Base-by-base conservation (phyloP, 2,888 invertebrate species). In the Eurytoma californica region DNA sequence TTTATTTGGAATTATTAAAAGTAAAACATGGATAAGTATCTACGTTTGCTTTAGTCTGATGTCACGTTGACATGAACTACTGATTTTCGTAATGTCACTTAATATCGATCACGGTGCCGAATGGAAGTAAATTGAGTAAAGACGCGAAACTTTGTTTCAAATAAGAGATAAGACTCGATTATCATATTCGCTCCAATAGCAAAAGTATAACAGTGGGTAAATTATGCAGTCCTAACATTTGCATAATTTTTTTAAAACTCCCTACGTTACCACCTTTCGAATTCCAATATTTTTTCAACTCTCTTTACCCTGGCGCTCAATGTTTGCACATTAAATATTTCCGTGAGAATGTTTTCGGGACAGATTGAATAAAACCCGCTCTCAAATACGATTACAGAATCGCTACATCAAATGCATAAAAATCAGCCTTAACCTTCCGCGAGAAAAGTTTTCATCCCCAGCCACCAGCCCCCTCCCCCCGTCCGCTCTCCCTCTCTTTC, bases 381-480 rank as follows among this genome's bases (percentile, higher is more conserved):
- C 47, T 70, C 53, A 66, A 80, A 73, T 30, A 13, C 51, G 70
- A 80, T 80, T 70, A 77, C 65, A n/a, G 66, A 73, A 73, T 70
- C 70, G 51, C 63, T 72, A 77, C 74, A 74, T 77, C 67, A 28
- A 63, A 66, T 80, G 77, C 77, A 80, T 80, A 80, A 77, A 74
- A 77, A 74, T 77, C 80, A 77, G 74, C 77, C 57, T 77, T 72
- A 77, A 77, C 74, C 66, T 80, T 72, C 30, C 55, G 4, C 14
- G 63, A 65, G 65, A 68, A 80, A 80, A 80, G 68, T 80, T 80
- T 74, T 58, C 24, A 4, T 5, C 13, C 47, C 55, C 66, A 12
- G 12, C 55, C 58, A 24, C 24, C 49, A 18, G 7, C 20, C 14
- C 18, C 30, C 20, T 55, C 24, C 5, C 16, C 24, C 20, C 3